These are phyloP conservation scores for Harpagifer antarcticus DNA, from an alignment of 2,797 vertebrate genomes.

Conservation along the genomic window DNA sequence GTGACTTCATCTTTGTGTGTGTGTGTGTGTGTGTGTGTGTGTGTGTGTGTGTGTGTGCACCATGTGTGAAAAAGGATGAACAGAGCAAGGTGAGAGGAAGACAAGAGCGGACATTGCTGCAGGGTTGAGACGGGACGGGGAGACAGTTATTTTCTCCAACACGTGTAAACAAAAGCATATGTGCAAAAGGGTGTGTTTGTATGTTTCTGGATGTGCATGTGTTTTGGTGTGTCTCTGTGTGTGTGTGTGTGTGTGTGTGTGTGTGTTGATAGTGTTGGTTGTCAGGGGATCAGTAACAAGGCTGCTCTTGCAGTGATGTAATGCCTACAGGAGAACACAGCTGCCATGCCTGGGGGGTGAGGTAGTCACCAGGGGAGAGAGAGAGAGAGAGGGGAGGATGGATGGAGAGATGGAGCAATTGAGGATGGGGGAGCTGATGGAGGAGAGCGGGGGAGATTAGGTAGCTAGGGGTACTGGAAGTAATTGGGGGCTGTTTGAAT, in stretches of 20 bases:
- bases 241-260: slow-evolving; percentile 61
- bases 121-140: not conserved
- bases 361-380: slow-evolving; percentile 73
- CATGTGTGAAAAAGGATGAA: slow-evolving; percentile 30
- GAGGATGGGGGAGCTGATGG: slow-evolving; percentile 38
- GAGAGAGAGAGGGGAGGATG: slow-evolving; percentile 44
- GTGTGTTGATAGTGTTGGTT: slow-evolving; percentile 77
- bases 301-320: slow-evolving; percentile 85
- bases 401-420: slow-evolving; percentile 46
- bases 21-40: not conserved
- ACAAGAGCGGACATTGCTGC: slow-evolving; percentile 32
- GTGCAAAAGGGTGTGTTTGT: slow-evolving; percentile 33
- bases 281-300: slow-evolving; percentile 84
- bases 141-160: slow-evolving; percentile 44
- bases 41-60: not conserved
- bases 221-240: slow-evolving; percentile 22
- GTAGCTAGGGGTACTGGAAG: slow-evolving; percentile 25
- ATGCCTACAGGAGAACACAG: slow-evolving; percentile 85
- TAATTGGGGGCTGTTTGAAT: slow-evolving; percentile 34
- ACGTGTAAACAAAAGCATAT: slow-evolving; percentile 53
- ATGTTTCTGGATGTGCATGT: not conserved
- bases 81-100: slow-evolving; percentile 53
- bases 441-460: slow-evolving; percentile 36
- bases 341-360: slow-evolving; percentile 87
- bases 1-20: slow-evolving; percentile 15